Base-by-base conservation (phyloP, 2,888 invertebrate genomes). In the Rhingia rostrata region DNA sequence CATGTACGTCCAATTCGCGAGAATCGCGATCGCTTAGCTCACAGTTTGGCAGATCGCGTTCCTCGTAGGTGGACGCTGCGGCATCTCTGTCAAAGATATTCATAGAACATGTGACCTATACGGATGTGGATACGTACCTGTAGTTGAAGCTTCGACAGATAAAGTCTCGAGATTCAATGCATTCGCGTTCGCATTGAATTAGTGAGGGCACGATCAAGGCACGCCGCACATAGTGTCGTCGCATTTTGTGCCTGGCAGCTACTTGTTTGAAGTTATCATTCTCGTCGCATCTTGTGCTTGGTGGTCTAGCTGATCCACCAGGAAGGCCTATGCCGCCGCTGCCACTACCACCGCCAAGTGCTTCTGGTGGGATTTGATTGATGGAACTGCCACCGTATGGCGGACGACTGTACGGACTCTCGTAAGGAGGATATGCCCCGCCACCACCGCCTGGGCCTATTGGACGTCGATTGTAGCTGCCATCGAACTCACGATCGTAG, bases 1-100 rank as follows among this genome's bases (percentile, higher is more conserved):
- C 97, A 66, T 95, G 96, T 78, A 96, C 93, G 89, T 97, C 97
- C 89, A 97, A 92, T 88, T 97, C 96, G 69, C 96, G 93, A 0
- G 96, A 95, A 89, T 97, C 97, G 58, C 96, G 93, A 89, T 97
- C 97, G 89, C 97, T 97, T 6, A 98, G 92, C 90, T 98, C 97
- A 89, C 97, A 98, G 90, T 98, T 98, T 47, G 91, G 90, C 70
- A 89, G 84, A 82, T 91, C 92, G 56, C 91, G 89, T 87, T 97
- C 97, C 41, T 92, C 92, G 87, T 94, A 95, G 78, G 88, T 89
- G 9, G 94, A 93, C 43, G 93, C 94, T 35, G 93, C 92, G 66
- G 92, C 92, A 86, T 92, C 92, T 90, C 94, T 94, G 89, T 70
- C 61, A 64, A 64, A 73, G 39, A 58, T 58, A 63, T 51, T 39